Evolutionary conservation across 2,113 vertebrate species (phyloP), one percentile per base, ranked within the genome.

Genomic region (Bos indicus): DNA sequence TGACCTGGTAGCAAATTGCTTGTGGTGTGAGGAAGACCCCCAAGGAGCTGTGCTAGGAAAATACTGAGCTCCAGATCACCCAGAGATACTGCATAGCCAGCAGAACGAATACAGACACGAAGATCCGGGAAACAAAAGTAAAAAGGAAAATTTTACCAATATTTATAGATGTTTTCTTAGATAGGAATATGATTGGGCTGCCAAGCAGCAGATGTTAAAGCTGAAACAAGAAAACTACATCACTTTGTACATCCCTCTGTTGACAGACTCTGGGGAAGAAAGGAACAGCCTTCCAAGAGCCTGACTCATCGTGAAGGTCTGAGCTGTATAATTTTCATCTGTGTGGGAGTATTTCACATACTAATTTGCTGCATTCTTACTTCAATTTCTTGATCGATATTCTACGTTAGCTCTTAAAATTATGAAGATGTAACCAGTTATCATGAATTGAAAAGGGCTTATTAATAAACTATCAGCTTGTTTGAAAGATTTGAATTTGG

Each of bases 121-220:
- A 87, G 46, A 83, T 25, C 56, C 84, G 67, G 60, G 90, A 56
- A 94, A 91, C 91, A 91, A 94, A 96, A 64, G 82, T 71, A 94
- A 96, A 93, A 88, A 71, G 71, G 57, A 97, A 87, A 93, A 48
- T 77, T 94, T 94, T 97, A 94, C 88, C 54, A 98, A 92, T 97
- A 98, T 96, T 81, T 97, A 94, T 92, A 94, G 96, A 91, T 91
- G 94, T 97, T 98, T 98, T 98, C 97, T 82, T 77, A 90, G 94
- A 92, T 51, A 81, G 30, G 90, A 64, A 91, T 80, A 87, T 57
- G 83, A 95, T 87, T 46, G 89, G 92, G 92, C 95, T 43, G 43
- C 92, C 87, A 52, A 85, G 40, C 4, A 94, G 97, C 96, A 98
- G 96, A 97, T 36, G 90, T 97, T 90, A 23, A 95, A 16, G n/a